phyloP scores from a whole-genome alignment of 2,113 vertebrate genomes.

The Callaeas wilsoni region DNA sequence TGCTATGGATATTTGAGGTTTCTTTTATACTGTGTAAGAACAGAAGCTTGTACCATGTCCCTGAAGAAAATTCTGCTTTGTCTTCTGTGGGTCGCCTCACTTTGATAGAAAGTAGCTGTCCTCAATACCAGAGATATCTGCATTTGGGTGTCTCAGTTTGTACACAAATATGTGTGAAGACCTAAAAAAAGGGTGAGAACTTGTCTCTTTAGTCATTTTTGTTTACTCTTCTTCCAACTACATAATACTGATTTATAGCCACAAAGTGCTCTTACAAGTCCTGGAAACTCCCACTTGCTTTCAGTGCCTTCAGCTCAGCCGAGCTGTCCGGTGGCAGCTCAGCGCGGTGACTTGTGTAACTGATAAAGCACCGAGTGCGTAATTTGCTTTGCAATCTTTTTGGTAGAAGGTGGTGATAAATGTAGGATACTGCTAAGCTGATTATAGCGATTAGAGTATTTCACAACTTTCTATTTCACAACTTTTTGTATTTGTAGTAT shows the following conservation, averaged over 20 bases:
- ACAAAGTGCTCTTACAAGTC: neutral
- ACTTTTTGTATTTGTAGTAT: slow-evolving; percentile 20
- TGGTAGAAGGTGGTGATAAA: slow-evolving; percentile 45
- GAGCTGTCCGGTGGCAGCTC: neutral
- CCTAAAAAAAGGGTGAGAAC: neutral
- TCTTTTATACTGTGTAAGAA: neutral
- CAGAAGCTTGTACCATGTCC: neutral
- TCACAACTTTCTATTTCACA: slow-evolving; percentile 48
- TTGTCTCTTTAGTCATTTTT: neutral
- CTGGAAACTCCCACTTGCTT: neutral
- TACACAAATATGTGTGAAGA: accelerated
- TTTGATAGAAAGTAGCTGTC: neutral
- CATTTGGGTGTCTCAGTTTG: accelerated
- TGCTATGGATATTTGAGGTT: neutral
- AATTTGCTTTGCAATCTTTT: slow-evolving; percentile 43
- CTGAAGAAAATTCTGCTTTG: neutral
- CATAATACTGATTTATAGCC: neutral
- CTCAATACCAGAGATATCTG: neutral
- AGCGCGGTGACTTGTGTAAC: neutral
- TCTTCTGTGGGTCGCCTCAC: accelerated
- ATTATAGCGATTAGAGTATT: slow-evolving; percentile 33
- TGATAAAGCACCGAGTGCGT: neutral
- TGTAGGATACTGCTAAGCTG: slow-evolving; percentile 30
- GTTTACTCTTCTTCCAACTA: neutral
- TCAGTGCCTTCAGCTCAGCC: neutral